Percentiles rank a stretch among this genome's conserved stretches.
Conservation (phyloP, 2,113 vertebrate genomes). For the Brachionichthys hirsutus region DNA sequence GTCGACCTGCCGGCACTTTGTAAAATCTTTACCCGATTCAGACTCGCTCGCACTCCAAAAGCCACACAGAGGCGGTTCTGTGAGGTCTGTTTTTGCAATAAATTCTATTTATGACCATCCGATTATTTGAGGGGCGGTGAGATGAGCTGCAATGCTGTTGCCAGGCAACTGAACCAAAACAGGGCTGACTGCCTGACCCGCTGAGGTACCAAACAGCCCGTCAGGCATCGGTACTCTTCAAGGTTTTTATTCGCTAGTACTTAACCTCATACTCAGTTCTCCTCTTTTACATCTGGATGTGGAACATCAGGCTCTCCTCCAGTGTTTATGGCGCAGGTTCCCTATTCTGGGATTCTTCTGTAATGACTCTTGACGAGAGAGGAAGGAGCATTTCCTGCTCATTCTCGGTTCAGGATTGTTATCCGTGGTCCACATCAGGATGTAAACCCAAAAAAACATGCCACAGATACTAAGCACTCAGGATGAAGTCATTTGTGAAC, state of each 20-base stretch:
- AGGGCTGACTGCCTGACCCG: conserved; percentile 6
- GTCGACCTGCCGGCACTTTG: neutral
- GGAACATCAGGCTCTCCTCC: neutral
- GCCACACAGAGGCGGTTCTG: conserved; percentile 10
- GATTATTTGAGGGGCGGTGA: conserved; percentile 38
- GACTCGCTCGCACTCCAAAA: conserved; percentile 6
- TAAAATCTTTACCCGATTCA: neutral
- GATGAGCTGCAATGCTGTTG: conserved; percentile 9
- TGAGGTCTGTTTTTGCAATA: conserved; percentile 25
- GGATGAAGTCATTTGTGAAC: neutral
- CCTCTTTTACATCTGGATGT: no score
- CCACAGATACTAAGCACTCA: neutral
- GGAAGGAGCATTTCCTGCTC: conserved; percentile 6
- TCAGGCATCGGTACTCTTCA: no score
- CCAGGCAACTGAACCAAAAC: conserved; percentile 37
- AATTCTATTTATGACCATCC: conserved; percentile 40
- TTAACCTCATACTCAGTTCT: no score
- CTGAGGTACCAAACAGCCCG: conserved; percentile 3
- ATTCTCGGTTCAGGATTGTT: neutral
- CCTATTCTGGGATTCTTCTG: neutral
- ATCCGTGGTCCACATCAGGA: neutral
- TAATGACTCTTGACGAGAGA: neutral
- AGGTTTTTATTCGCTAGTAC: no score
- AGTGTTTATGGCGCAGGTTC: neutral
- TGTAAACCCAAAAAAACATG: neutral